Conservation (phyloP, 92 coral and sea anemone species). For the Umimayanthus kanabou region DNA sequence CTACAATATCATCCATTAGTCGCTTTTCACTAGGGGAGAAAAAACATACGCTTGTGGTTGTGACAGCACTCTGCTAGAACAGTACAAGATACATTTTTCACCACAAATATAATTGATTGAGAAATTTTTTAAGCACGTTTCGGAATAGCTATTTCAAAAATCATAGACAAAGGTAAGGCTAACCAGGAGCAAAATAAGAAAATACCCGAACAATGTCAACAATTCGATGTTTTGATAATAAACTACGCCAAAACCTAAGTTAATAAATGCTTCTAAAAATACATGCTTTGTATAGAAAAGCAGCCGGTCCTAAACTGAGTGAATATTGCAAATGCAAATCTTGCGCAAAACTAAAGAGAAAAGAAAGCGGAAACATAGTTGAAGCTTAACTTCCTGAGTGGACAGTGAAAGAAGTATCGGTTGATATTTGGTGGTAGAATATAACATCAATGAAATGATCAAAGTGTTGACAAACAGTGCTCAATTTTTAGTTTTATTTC, state of each 20-base stretch:
- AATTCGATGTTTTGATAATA: background rate
- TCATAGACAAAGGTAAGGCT: background rate
- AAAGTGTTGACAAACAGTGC: no score
- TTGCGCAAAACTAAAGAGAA: no score
- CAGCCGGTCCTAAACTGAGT: constrained; percentile 16
- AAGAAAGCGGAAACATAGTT: no score
- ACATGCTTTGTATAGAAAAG: background rate
- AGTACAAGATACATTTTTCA: background rate
- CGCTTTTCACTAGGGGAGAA: background rate
- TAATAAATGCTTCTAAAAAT: background rate
- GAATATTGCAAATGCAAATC: background rate
- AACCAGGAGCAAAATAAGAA: background rate
- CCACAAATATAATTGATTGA: background rate
- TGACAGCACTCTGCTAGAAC: background rate
- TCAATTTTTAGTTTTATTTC: no score
- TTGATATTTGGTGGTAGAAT: no score
- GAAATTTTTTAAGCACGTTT: background rate
- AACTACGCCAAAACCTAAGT: background rate
- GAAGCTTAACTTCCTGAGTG: no score
- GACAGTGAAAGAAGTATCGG: no score
- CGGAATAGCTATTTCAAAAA: background rate
- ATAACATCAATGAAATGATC: no score
- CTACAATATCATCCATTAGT: constrained; percentile 1
- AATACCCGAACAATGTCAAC: background rate
- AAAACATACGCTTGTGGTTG: background rate